phyloP scores from a whole-genome alignment of 2,113 vertebrate genomes.

The Sus scrofa region T2T-Sscrofa CM000824.6:39601501-39602000 shows the following conservation, averaged over 20 bases:
- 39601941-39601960: neutral
- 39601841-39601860: neutral
- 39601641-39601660: neutral
- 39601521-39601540: neutral
- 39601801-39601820: neutral
- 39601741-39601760: neutral
- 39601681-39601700: neutral
- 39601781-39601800: slow-evolving; percentile 40
- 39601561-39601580: neutral
- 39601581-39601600: neutral
- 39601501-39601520: slow-evolving; percentile 26
- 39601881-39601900: neutral
- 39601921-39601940: neutral
- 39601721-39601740: neutral
- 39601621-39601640: neutral
- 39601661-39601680: neutral
- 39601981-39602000: neutral
- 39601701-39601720: neutral
- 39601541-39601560: slow-evolving; percentile 14
- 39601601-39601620: neutral
- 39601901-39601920: slow-evolving; percentile 2
- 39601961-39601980: slow-evolving; percentile 27
- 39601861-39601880: neutral
- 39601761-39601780: neutral
- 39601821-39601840: neutral